Base-by-base conservation (phyloP, 2,888 invertebrate genomes). In the Myathropa florea region DNA sequence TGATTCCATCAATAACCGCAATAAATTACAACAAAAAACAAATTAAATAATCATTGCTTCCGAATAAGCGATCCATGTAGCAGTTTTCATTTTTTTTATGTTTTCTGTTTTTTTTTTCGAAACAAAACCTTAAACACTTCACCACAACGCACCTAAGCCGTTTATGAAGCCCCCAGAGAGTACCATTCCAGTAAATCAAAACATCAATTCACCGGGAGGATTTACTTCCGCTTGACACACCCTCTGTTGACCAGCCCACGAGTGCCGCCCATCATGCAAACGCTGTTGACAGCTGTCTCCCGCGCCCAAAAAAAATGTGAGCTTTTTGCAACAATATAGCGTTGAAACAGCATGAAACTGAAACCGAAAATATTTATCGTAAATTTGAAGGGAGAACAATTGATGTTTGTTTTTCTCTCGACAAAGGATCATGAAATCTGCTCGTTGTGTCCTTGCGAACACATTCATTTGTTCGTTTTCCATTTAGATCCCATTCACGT, bases 291-390 rank as follows among this genome's bases (percentile, higher is more conserved):
- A 57, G 12, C 12, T 72, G 18, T 18, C 21, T 30, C 39, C 36
- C 12, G 55, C 36, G n/a, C 14, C 28, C 21, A 53, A 55, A 70
- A 53, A 33, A 21, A 21, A 9, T 7, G 3, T 2, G 33, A n/a
- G 10, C n/a, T 28, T 28, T 28, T 64, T 64, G 78, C 71, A 65
- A 72, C 79, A 79, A 65, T 65, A 72, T 59, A 21, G 23, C 71
- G 30, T 70, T 26, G 76, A 71, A 84, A 80, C 61, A 63, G 33
- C 61, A 72, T 67, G 61, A 61, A 76, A 28, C 46, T 39, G 33
- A 60, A 55, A 73, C 59, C 59, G 57, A 84, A 59, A 81, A 67
- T 80, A 81, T 81, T 85, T 81, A 77, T 85, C 81, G 81, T 77
- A 85, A 77, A 72, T 81, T 85, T 77, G 63, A 57, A 76, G 63